Base-by-base conservation (phyloP, 2,888 invertebrate genomes). In the Drosophila birchii region DNA sequence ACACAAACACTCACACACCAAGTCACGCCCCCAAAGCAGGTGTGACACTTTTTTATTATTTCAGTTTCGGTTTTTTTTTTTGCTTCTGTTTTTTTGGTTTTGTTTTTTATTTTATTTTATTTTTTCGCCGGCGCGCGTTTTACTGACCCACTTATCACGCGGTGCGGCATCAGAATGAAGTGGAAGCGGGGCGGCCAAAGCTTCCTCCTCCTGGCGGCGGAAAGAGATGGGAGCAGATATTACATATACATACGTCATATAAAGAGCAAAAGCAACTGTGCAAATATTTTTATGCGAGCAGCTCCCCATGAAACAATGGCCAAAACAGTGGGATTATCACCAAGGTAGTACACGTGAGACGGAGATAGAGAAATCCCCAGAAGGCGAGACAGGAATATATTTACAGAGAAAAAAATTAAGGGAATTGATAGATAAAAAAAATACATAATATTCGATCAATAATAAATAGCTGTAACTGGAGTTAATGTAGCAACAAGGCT, bases 81-180 rank as follows among this genome's bases (percentile, higher is more conserved):
- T 34, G 3, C 12, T 74, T 72, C 58, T 12, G 73, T 58, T 74
- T 70, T 67, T 75, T 66, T 66, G 14, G 39, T 36, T 6, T 63
- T 74, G 72, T 63, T 5, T 45, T 60, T 38, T 57, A 39, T 45
- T 23, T 63, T 36, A 16, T 63, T 62, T 74, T 68, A 11, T n/a
- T 60, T 26, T 76, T 55, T 80, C 16, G 14, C 45, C 36, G 60
- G 59, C 74, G 64, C 79, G 78, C 75, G 81, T 78, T 80, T 80
- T 78, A 84, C 82, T 87, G 87, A 81, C 86, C 86, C 81, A 86
- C 79, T 83, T 86, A 68, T 78, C 67, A 64, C 68, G 32, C 75
- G 74, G 75, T 75, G 73, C 71, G 83, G 72, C 80, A 81, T 77
- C 78, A 79, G 71, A 82, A 81, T 75, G 78, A 80, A 79, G 73